These are phyloP conservation scores for Smittia aterrima DNA, from an alignment of 2,888 invertebrate genomes.

Conservation along the genomic window DNA sequence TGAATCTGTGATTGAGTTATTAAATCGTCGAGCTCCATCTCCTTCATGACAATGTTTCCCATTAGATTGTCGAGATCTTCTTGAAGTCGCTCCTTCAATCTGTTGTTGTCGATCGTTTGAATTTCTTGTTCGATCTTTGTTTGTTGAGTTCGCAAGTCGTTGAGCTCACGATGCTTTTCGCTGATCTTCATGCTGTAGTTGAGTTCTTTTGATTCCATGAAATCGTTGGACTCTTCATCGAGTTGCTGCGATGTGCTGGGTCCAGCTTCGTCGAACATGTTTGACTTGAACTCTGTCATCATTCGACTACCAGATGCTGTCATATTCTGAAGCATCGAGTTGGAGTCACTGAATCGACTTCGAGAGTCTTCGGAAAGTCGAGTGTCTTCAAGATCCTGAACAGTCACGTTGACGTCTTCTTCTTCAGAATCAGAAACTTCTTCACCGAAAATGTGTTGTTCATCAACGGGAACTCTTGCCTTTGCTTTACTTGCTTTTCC, in stretches of 20 bases:
- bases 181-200: constrained; percentile 60
- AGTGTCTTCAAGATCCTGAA: constrained; percentile 71
- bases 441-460: constrained; percentile 89
- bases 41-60: constrained; percentile 76
- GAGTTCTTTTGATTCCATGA: not conserved
- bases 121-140: constrained; percentile 80
- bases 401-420: constrained; percentile 73
- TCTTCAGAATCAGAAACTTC: constrained; percentile 84
- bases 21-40: constrained; percentile 59
- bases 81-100: constrained; percentile 77
- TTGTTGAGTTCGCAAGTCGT: constrained; percentile 70
- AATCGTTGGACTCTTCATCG: constrained; percentile 13
- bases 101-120: constrained; percentile 79
- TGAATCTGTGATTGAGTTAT: not conserved
- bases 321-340: constrained; percentile 49
- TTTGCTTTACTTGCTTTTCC: not conserved
- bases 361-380: constrained; percentile 61
- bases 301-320: constrained; percentile 45
- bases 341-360: constrained; percentile 45
- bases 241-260: constrained; percentile 29
- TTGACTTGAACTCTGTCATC: constrained; percentile 50
- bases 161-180: constrained; percentile 70
- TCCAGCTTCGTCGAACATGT: constrained; percentile 48
- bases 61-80: constrained; percentile 75
- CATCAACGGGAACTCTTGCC: constrained; percentile 56